Conservation (phyloP, 2,113 vertebrate genomes). For the Ctenomys sociabilis region DNA sequence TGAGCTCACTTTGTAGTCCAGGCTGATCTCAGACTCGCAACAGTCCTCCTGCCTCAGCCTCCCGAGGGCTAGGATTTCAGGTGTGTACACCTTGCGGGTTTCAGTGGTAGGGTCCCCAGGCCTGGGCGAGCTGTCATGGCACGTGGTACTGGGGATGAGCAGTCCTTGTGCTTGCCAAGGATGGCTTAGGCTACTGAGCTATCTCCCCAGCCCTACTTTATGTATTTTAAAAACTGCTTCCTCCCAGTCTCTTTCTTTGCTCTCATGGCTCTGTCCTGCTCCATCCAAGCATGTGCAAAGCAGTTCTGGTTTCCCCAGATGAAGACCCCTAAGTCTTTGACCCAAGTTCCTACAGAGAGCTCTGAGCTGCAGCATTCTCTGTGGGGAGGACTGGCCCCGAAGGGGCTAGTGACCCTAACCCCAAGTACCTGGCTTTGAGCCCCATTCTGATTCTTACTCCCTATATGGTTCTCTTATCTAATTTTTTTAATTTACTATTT, state of each 20-base stretch:
- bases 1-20: no score
- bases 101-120: no score
- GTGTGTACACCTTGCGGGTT: no score
- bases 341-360: background rate
- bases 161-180: no score
- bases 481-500: background rate
- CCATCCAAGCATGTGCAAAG: conserved; percentile 24
- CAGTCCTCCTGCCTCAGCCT: no score
- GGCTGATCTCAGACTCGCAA: no score
- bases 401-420: background rate
- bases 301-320: background rate
- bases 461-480: background rate
- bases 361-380: background rate
- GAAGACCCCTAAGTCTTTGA: background rate
- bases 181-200: no score
- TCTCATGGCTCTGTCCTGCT: background rate
- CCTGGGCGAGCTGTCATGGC: no score
- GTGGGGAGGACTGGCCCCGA: no score
- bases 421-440: background rate
- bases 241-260: background rate
- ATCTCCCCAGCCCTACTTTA: background rate
- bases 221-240: background rate
- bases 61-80: no score
- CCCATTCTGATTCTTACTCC: background rate
- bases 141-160: no score